phyloP scores from a whole-genome alignment of 2,113 vertebrate species.

The Cariama cristata region DNA sequence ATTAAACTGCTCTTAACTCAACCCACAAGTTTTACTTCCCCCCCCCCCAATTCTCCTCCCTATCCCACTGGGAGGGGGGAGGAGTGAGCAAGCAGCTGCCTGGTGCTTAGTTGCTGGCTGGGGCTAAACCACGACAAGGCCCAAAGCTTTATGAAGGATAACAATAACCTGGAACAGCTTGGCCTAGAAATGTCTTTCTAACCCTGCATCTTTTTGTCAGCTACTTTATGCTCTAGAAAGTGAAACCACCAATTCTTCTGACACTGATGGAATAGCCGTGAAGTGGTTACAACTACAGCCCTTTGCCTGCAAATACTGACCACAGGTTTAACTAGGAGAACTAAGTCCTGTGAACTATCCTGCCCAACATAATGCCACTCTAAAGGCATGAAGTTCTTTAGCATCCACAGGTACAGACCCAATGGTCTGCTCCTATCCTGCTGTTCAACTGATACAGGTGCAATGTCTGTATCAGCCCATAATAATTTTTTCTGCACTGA shows the following conservation, averaged over 20 bases:
- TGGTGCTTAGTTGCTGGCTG: too few species aligned
- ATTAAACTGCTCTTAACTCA: too few species aligned
- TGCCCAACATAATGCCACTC: not conserved
- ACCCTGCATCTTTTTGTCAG: not conserved
- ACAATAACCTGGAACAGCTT: not conserved
- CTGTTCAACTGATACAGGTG: fast-evolving
- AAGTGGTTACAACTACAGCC: not conserved
- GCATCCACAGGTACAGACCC: not conserved
- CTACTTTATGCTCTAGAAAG: not conserved
- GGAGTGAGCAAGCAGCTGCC: too few species aligned
- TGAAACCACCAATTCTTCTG: not conserved
- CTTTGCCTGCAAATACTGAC: not conserved
- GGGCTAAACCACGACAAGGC: too few species aligned
- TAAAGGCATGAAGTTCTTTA: not conserved
- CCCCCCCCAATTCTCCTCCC: too few species aligned
- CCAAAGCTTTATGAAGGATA: not conserved
- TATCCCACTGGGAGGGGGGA: too few species aligned
- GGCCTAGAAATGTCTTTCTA: not conserved
- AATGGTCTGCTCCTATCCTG: not conserved
- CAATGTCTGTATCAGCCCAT: not conserved
- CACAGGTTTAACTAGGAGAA: not conserved
- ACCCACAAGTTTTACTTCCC: too few species aligned
- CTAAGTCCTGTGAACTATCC: not conserved
- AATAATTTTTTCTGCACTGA: not conserved
- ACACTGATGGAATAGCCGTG: not conserved